These are phyloP conservation scores for Aplodontia rufa DNA, from an alignment of 2,113 vertebrate genomes.

Conservation along the genomic window DNA sequence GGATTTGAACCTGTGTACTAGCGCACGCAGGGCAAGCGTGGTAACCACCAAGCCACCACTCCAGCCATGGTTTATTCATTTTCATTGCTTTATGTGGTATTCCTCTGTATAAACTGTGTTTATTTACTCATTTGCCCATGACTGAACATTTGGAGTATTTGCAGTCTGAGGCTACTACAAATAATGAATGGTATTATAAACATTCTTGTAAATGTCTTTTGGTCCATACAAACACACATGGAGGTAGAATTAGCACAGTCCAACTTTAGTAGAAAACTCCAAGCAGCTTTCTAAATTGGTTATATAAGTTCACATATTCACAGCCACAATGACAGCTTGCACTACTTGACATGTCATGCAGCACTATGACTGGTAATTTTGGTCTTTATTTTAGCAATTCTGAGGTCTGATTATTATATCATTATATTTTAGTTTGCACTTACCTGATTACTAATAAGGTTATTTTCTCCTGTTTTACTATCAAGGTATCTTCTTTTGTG, in stretches of 20 bases:
- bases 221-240: neutral
- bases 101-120: neutral
- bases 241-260: neutral
- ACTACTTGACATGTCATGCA: neutral
- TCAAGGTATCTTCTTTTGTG: neutral
- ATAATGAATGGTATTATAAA: neutral
- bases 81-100: neutral
- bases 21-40: no score
- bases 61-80: neutral
- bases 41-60: no score
- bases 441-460: neutral
- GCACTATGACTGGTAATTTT: fast-evolving
- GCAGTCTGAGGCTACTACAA: neutral
- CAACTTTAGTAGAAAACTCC: neutral
- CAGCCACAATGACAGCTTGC: neutral
- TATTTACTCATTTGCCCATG: neutral
- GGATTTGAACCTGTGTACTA: no score
- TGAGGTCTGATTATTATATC: neutral
- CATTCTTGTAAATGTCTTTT: neutral
- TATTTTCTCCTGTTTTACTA: neutral
- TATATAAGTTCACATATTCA: neutral
- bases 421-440: neutral
- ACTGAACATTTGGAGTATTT: neutral
- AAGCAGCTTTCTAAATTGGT: neutral
- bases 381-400: neutral